Conservation (phyloP, 2,113 vertebrate species). For the Cyanoderma ruficeps region DNA sequence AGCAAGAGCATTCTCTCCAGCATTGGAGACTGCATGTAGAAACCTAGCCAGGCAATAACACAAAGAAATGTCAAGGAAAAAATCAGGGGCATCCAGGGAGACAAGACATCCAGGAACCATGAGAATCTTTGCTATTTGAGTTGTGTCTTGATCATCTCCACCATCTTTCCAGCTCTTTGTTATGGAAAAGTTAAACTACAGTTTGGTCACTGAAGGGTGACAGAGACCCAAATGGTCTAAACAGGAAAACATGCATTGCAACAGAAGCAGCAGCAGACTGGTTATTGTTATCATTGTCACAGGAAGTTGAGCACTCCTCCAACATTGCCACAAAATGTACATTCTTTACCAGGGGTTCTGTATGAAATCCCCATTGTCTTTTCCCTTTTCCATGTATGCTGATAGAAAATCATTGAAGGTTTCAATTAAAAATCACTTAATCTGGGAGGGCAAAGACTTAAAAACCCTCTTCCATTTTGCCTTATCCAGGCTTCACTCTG, state of each 20-base stretch:
- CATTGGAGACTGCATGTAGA: neutral
- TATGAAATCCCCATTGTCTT: neutral
- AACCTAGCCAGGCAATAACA: neutral
- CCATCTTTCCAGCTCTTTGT: neutral
- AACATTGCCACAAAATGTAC: rapidly evolving
- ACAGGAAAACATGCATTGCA: neutral
- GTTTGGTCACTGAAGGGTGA: neutral
- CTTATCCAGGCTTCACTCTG: neutral
- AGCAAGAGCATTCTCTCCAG: neutral
- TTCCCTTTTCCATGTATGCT: neutral
- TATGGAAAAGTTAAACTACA: neutral
- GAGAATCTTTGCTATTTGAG: neutral
- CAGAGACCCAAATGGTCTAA: neutral
- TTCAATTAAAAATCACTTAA: neutral
- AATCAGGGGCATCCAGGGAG: neutral
- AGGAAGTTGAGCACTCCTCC: neutral
- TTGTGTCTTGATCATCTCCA: neutral
- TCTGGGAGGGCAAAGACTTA: neutral
- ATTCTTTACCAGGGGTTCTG: neutral
- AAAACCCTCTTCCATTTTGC: neutral
- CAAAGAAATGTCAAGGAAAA: neutral
- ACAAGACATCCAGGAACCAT: neutral
- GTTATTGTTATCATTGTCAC: neutral
- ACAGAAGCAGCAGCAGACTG: neutral
- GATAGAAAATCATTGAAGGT: neutral